These are phyloP conservation scores for Rhinoraja longicauda DNA, from an alignment of 2,797 vertebrate genomes.

Conservation along the genomic window DNA sequence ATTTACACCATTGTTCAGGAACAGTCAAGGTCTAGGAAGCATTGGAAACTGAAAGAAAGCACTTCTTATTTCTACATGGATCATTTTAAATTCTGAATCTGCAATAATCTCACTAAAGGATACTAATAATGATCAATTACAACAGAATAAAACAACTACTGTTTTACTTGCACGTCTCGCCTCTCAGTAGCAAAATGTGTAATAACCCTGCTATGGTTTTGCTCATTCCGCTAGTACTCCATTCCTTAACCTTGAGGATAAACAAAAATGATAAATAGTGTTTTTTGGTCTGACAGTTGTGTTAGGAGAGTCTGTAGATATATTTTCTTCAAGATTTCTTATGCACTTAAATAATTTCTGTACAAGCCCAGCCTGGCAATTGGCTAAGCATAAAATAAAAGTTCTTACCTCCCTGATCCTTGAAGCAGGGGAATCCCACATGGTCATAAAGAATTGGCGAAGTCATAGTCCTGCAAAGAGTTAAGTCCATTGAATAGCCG, in stretches of 20 bases:
- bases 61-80: neutral
- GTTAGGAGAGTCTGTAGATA: neutral
- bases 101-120: neutral
- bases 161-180: too few relatives aligned
- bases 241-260: neutral
- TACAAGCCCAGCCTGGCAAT: neutral
- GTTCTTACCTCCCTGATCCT: neutral
- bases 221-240: too few relatives aligned
- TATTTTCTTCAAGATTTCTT: neutral
- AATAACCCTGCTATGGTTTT: too few relatives aligned
- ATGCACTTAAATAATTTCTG: neutral
- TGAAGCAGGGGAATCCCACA: neutral
- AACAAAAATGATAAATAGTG: neutral
- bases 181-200: too few relatives aligned
- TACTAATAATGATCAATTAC: neutral
- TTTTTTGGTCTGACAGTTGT: too few relatives aligned
- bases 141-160: too few relatives aligned
- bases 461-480: neutral
- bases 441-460: neutral
- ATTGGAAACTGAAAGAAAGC: conserved; percentile 46
- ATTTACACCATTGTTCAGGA: conserved; percentile 53
- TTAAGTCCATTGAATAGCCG: neutral
- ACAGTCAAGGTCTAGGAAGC: conserved; percentile 50
- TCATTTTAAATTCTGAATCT: neutral
- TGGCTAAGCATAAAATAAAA: neutral